Conservation (phyloP, 2,113 vertebrate genomes). For the Pholis gunnellus region DNA sequence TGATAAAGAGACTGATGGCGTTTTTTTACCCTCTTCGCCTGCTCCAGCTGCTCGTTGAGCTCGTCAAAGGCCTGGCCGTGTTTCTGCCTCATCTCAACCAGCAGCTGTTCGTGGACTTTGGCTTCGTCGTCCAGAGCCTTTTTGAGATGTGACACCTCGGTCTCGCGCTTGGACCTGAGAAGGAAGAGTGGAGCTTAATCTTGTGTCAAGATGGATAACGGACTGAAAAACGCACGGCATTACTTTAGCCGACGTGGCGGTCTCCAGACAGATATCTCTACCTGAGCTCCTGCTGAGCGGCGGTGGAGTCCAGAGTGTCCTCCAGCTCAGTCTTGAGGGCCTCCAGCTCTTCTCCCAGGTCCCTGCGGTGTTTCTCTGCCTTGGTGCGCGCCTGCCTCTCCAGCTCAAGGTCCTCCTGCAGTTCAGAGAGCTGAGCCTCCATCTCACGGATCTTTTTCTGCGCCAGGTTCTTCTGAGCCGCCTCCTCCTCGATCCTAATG, state of each 20-base stretch:
- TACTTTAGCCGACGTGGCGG: not conserved
- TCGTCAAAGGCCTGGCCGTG: constrained; percentile 94
- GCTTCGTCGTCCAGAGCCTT: constrained; percentile 94
- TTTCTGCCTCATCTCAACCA: constrained; percentile 95
- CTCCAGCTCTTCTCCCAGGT: constrained; percentile 97
- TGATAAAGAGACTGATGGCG: no score
- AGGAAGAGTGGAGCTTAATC: not conserved
- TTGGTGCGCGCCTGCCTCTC: constrained; percentile 91
- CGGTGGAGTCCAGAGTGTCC: constrained; percentile 95
- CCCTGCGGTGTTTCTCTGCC: constrained; percentile 95
- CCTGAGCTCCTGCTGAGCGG: constrained; percentile 97
- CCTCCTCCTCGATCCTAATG: constrained; percentile 95
- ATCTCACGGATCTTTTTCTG: constrained; percentile 97
- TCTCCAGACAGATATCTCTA: constrained; percentile 53
- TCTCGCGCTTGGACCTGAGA: constrained; percentile 93
- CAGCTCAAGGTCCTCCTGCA: constrained; percentile 96
- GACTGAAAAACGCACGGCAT: not conserved
- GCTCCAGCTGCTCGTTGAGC: constrained; percentile 96
- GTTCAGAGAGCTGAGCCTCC: constrained; percentile 94
- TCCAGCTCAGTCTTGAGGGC: constrained; percentile 97
- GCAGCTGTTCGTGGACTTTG: constrained; percentile 90
- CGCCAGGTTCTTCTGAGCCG: constrained; percentile 94
- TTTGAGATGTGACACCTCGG: constrained; percentile 94
- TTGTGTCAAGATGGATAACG: not conserved
- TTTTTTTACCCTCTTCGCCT: constrained; percentile 90